A percentile compares a stretch with the other conserved stretches of the same genome.
Evolutionary conservation across 1,140 invertebrate species (phyloP).

Genomic region (Planococcus citri): DNA sequence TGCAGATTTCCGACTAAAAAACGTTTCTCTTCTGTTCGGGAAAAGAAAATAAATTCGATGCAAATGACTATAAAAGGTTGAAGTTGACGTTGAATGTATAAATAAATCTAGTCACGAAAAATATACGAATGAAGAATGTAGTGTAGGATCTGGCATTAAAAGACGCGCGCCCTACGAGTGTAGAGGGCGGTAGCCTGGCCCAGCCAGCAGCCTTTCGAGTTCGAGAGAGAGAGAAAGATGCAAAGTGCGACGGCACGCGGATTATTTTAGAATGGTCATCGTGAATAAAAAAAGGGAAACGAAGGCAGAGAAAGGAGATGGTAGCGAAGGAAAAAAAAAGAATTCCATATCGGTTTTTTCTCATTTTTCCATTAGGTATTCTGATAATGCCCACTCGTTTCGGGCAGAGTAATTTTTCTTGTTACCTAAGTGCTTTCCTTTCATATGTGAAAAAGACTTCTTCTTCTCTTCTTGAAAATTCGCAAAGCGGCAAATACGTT

Average conservation of each 20-base stretch:
- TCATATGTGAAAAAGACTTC: constrained; percentile 1
- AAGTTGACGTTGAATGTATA: constrained; percentile 7
- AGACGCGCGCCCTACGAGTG: neutral
- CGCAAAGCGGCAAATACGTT: neutral
- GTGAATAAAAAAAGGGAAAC: neutral
- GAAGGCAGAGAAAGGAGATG: no score
- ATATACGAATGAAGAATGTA: constrained; percentile 7
- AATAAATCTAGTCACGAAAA: constrained; percentile 7
- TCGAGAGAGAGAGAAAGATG: neutral
- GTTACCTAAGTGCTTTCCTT: constrained; percentile 6
- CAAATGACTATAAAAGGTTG: constrained; percentile 7
- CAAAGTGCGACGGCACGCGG: neutral
- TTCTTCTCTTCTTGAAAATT: neutral
- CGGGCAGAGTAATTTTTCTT: constrained; percentile 6
- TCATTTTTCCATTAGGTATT: constrained; percentile 7
- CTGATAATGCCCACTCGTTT: constrained; percentile 6
- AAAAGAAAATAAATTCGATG: constrained; percentile 8
- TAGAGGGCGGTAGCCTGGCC: no score
- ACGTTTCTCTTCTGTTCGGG: neutral
- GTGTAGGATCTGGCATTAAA: constrained; percentile 6
- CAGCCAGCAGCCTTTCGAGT: no score
- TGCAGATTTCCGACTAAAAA: constrained; percentile 3
- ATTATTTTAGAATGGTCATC: constrained; percentile 7
- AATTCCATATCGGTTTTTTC: constrained; percentile 7
- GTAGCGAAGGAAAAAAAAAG: neutral